phyloP scores from a whole-genome alignment of 2,888 invertebrate species.

The Oligia fasciuncula region DNA sequence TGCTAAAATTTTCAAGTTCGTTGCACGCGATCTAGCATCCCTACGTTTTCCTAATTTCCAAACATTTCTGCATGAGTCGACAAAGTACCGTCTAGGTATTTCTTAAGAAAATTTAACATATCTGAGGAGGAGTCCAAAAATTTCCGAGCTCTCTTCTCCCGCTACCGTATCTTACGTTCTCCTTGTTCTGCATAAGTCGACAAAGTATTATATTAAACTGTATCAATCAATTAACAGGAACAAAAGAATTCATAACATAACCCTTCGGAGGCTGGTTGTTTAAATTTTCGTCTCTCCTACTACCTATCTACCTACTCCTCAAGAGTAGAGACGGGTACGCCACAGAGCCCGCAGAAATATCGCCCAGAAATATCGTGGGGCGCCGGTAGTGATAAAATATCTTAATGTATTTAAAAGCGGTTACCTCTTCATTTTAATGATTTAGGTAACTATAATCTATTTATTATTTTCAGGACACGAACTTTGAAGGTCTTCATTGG shows the following conservation, averaged over 20 bases:
- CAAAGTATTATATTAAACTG: neutral
- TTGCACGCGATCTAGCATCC: too few relatives aligned
- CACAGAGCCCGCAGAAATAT: neutral
- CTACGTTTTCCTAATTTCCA: too few relatives aligned
- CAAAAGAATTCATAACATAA: neutral
- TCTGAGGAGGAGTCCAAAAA: neutral
- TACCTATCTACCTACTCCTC: neutral
- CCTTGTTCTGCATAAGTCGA: neutral
- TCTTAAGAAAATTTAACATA: neutral
- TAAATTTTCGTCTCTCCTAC: neutral
- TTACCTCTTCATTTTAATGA: neutral
- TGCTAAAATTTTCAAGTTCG: too few relatives aligned
- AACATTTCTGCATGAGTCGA: too few relatives aligned
- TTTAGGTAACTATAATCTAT: neutral
- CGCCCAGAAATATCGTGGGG: neutral
- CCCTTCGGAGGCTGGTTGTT: neutral
- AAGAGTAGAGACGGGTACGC: neutral
- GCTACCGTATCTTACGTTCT: neutral
- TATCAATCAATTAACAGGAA: neutral
- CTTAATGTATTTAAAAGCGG: neutral
- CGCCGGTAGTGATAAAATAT: neutral
- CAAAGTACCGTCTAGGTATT: too few relatives aligned
- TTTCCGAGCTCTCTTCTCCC: neutral
- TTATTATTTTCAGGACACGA: constrained; percentile 88
- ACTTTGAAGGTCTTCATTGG: constrained; percentile 98